phyloP scores from a whole-genome alignment of 2,797 vertebrate genomes.

The Tapera naevia region DNA sequence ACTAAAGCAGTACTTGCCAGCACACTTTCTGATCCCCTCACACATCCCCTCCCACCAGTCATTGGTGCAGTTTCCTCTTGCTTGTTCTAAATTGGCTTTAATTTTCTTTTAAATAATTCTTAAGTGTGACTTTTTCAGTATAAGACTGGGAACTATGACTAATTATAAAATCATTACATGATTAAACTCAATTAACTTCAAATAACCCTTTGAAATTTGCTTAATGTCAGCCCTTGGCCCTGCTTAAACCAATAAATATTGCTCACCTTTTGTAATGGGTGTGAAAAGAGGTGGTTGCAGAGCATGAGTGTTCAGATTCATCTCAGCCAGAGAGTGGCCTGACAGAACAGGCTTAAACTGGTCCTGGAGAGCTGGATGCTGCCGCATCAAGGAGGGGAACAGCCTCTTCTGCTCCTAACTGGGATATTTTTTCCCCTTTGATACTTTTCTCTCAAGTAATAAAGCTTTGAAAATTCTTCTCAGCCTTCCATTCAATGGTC shows the following conservation, averaged over 20 bases:
- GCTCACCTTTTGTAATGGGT: conserved; percentile 63
- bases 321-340: not conserved
- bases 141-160: conserved; percentile 67
- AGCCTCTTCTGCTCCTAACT: not conserved
- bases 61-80: not conserved
- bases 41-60: not conserved
- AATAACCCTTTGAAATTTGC: conserved; percentile 78
- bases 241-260: conserved; percentile 65
- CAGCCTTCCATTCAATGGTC: not conserved
- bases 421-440: not conserved
- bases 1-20: not conserved
- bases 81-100: conserved; percentile 8
- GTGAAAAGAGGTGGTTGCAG: conserved; percentile 8
- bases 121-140: conserved; percentile 47
- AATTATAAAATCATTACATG: conserved; percentile 76
- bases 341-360: not conserved
- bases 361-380: not conserved
- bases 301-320: not conserved
- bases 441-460: conserved; percentile 14
- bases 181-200: conserved; percentile 81
- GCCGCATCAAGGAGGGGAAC: not conserved
- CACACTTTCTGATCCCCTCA: not conserved
- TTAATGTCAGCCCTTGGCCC: conserved; percentile 75
- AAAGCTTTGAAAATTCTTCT: conserved; percentile 7
- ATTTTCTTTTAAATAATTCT: conserved; percentile 52